Percentiles rank a stretch among this genome's conserved stretches.
phyloP scores from a whole-genome alignment of 1,140 invertebrate species.

The Cyphomyrmex costatus region DNA sequence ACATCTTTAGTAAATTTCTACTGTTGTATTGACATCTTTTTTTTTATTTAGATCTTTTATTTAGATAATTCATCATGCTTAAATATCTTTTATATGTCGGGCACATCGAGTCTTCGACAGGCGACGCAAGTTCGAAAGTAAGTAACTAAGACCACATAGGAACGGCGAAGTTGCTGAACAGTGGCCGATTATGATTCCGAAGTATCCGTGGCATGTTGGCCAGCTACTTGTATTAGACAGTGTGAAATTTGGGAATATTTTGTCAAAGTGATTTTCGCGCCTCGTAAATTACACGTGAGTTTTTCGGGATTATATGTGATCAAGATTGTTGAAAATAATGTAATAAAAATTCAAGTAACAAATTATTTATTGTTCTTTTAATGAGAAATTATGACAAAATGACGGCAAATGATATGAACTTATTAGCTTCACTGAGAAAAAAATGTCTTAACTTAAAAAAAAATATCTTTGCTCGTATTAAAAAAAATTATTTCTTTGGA shows the following conservation, averaged over 20 bases:
- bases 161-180: conserved; percentile 32
- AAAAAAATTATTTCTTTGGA: too few species aligned
- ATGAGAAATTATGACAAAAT: too few species aligned
- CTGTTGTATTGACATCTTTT: not conserved
- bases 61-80: not conserved
- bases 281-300: not conserved
- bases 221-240: conserved; percentile 36
- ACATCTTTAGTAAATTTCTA: not conserved
- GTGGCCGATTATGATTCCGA: conserved; percentile 44
- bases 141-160: conserved; percentile 9
- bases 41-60: not conserved
- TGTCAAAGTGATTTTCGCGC: not conserved
- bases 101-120: not conserved
- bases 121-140: conserved; percentile 25
- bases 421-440: too few species aligned
- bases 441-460: too few species aligned
- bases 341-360: too few species aligned
- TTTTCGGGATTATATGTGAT: not conserved
- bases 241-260: conserved; percentile 32
- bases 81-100: not conserved
- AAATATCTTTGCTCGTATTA: too few species aligned
- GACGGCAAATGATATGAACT: too few species aligned
- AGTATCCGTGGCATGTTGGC: conserved; percentile 28
- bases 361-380: too few species aligned
- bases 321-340: too few species aligned